Evolutionary conservation across 2,888 invertebrate species (phyloP), one percentile per base, ranked within the genome.

Genomic region (Melanotus villosus): DNA sequence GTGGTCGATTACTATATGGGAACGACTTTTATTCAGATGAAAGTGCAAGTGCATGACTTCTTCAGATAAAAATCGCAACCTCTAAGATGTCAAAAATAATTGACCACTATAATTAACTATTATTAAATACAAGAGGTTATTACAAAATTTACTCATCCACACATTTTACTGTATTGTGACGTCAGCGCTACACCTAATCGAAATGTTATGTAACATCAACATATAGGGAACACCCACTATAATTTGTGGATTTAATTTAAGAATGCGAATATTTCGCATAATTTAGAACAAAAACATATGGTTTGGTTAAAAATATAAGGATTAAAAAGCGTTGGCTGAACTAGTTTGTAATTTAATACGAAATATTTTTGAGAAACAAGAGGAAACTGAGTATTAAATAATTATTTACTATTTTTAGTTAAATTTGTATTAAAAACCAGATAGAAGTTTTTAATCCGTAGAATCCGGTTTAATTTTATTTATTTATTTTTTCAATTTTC

Each of bases 1-100:
- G 4, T 9, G 36, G 36, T 10, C n/a, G 45, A 12, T 16, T 14
- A 41, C 21, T 45, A 12, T 47, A 47, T 47, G 47, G 47, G 47
- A 47, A 47, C 47, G 19, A 21, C 21, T 14, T n/a, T 6, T 12
- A 45, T 19, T 10, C 9, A 12, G 26, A 47, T 47, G 47, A 47
- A 47, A 47, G 47, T 47, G 47, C 47, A 47, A 47, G 47, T 47
- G 47, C 47, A 47, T 47, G 47, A 47, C 47, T 47, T n/a, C 19
- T 47, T 2, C 26, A 19, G 47, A 47, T 47, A 47, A 47, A 47
- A 47, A 47, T 47, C 47, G 7, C 9, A 47, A 21, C 47, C 23
- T 47, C 3, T 12, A n/a, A 47, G 47, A 47, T 47, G 47, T 47
- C 47, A 47, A 23, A 47, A 47, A n/a, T 47, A 47, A 47, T 47